Base-by-base conservation (phyloP, 2,797 vertebrate species). In the Benthosema pterotum region DNA sequence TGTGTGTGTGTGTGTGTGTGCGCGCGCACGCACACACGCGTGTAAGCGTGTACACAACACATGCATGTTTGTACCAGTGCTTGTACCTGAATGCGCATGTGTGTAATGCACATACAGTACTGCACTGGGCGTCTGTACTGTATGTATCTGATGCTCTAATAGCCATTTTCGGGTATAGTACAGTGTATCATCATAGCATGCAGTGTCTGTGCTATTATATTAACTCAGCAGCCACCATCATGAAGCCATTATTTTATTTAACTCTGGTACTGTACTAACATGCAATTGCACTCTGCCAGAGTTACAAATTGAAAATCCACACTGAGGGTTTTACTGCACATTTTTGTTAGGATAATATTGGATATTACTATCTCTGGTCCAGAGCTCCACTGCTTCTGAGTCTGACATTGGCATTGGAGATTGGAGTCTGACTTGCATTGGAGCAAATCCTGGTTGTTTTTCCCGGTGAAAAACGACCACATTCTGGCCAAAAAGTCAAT, bases 151-250 rank as follows among this genome's bases (percentile, higher is more conserved):
- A 70, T 80, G 77, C 75, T 82, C 79, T 75, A 83, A 80, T 76
- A 74, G 58, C 56, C 69, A 65, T 85, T 84, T 80, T 63, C 79
- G 74, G 78, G 65, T 32, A 60, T 65, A 72, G 58, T 52, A 28
- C 28, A 67, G 69, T 83, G 75, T 65, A 75, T 72, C 78, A 82
- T 77, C 78, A 82, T 77, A 82, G 83, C 82, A 77, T 73, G 84
- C 80, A 75, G 78, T 55, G 71, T 68, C 68, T 69, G 79, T 78
- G 76, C 80, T 74, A 86, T 83, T 73, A 79, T 64, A 82, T 67
- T 16, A 58, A 59, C 75, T 73, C 68, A 74, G 69, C 63, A 80
- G 58, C 57, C 67, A 14, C 62, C 62, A 63, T 75, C 74, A 74
- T 74, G 61, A 71, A 74, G 71, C 57, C 67, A 52, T 49, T 47